Base-by-base conservation (phyloP, 2,888 invertebrate species). In the Trichogramma evanescens region DNA sequence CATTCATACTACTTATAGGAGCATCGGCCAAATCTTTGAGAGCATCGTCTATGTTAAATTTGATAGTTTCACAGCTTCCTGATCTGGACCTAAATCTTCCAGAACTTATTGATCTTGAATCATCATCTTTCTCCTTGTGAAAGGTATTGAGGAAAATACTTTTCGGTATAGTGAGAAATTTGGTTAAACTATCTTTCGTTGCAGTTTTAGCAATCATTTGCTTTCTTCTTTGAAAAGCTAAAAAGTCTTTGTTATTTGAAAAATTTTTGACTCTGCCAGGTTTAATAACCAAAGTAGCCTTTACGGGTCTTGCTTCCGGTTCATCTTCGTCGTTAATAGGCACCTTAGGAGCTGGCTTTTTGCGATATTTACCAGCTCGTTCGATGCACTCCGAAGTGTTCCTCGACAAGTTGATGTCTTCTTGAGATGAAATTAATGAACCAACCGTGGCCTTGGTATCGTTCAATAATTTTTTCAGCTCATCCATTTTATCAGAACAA, bases 331-430 rank as follows among this genome's bases (percentile, higher is more conserved):
- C 63, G 41, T 59, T 60, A 5, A 69, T 70, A 0, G 82, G 82
- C 7, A 76, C 80, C 63, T 71, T 75, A 0, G 83, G 83, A 2
- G 83, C 83, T 38, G 76, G 75, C 65, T 76, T 80, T 70, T 83
- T 83, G 60, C 81, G 72, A 65, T 83, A 83, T 67, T 76, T 81
- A 6, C 83, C 83, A 0, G 80, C 80, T 45, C 82, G 74, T 52
- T 60, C 66, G 6, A 69, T 67, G 39, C 63, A 63, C 10, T 72
- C 74, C 4, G 72, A 72, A 60, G 67, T 70, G 10, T 67, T 71
- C 41, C 68, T 67, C 5, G 71, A 71, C 8, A 69, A 44, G 38
- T 55, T 53, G 3, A 61, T 13, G 42, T 41, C 62, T 39, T 65
- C 74, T 56, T 72, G 71, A 41, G 71, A 68, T 43, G 68, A 67